Evolutionary conservation across 2,888 invertebrate genomes (phyloP).

Genomic region (Leucoma salicis): DNA sequence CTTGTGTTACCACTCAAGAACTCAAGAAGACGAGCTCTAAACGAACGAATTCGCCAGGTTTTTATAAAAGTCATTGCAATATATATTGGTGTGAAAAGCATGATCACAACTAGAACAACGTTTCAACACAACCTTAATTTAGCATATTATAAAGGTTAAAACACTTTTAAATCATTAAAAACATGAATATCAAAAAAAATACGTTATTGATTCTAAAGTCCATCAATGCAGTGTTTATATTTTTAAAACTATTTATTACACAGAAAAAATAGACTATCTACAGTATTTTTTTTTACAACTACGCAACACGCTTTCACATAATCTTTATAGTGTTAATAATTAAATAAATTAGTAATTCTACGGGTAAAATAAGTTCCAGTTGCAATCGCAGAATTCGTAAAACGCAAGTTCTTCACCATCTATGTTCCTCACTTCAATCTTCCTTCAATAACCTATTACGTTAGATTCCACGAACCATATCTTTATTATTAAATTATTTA

Average conservation of each 20-base stretch:
- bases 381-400: conserved; percentile 8
- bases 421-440: too few species aligned
- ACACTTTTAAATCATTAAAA: conserved; percentile 11
- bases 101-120: conserved; percentile 48
- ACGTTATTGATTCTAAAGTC: conserved; percentile 76
- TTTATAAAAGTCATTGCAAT: conserved; percentile 92
- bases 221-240: conserved; percentile 40
- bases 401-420: conserved; percentile 16
- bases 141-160: conserved; percentile 8
- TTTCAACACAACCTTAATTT: conserved; percentile 19
- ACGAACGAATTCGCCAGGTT: conserved; percentile 88
- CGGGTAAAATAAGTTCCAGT: conserved; percentile 3
- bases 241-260: conserved; percentile 24
- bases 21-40: conserved; percentile 85
- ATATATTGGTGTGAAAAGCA: conserved; percentile 91
- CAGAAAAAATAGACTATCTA: conserved; percentile 18
- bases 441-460: conserved; percentile 18
- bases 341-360: conserved; percentile 25
- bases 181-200: conserved; percentile 38
- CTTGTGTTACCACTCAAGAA: conserved; percentile 82
- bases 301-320: conserved; percentile 20
- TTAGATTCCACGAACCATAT: conserved; percentile 10
- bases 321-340: conserved; percentile 22
- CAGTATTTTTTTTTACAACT: conserved; percentile 15
- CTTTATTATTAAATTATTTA: background rate